phyloP scores from a whole-genome alignment of 2,113 vertebrate genomes.

The Pagrus major region DNA sequence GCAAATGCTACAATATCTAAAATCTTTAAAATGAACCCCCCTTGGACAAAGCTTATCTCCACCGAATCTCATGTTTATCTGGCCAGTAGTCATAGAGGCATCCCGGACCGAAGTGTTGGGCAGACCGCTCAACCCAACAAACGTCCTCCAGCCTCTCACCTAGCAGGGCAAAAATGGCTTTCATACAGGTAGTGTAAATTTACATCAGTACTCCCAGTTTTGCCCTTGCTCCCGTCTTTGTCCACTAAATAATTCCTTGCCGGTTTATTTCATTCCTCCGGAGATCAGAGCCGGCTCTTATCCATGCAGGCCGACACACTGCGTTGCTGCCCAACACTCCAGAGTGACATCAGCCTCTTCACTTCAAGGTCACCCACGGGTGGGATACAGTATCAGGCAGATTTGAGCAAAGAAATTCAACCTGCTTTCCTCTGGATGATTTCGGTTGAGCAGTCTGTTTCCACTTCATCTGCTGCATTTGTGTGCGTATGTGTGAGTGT shows the following conservation, averaged over 20 bases:
- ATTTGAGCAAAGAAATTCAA: constrained; percentile 40
- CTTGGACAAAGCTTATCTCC: neutral
- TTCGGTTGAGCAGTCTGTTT: constrained; percentile 49
- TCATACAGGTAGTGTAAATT: constrained; percentile 22
- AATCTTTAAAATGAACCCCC: neutral
- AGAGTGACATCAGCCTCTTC: constrained; percentile 42
- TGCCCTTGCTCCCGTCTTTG: constrained; percentile 62
- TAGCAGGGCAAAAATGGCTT: neutral
- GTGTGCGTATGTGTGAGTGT: constrained; percentile 23
- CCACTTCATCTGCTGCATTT: constrained; percentile 32
- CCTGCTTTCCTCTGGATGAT: constrained; percentile 38
- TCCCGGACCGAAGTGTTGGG: neutral
- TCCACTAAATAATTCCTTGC: constrained; percentile 59
- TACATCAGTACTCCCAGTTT: constrained; percentile 20
- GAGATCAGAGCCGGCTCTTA: constrained; percentile 42
- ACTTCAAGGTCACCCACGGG: constrained; percentile 67
- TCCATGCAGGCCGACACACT: constrained; percentile 13
- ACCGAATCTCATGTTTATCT: neutral
- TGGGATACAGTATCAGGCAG: constrained; percentile 6
- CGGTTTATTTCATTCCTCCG: constrained; percentile 49
- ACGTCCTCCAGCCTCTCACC: constrained; percentile 16
- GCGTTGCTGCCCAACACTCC: constrained; percentile 35
- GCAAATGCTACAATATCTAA: neutral
- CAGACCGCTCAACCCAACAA: neutral
- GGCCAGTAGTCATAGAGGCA: neutral